Percentiles rank a stretch among this genome's conserved stretches.
These are phyloP conservation scores for Halcyon badia DNA, from an alignment of 2,797 vertebrate genomes.

Conservation along the genomic window DNA sequence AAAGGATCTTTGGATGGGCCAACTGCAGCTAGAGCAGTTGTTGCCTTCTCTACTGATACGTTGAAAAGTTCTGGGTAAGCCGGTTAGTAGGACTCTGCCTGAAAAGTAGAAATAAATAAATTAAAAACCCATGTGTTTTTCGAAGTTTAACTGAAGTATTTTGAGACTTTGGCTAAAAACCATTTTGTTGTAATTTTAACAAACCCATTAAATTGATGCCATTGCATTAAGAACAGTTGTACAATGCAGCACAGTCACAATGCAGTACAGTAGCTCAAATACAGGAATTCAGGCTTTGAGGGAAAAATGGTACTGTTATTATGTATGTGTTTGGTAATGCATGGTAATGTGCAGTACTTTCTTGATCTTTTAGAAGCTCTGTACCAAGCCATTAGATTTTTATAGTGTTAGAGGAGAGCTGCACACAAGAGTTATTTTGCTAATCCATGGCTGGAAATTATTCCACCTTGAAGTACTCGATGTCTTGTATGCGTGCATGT, in stretches of 20 bases:
- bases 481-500: accelerated
- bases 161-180: background rate
- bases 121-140: background rate
- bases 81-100: background rate
- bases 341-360: background rate
- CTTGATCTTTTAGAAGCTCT: background rate
- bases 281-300: background rate
- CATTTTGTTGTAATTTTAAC: background rate
- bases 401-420: background rate
- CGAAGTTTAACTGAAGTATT: background rate
- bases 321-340: background rate
- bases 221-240: background rate
- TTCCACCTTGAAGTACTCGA: background rate
- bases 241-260: background rate
- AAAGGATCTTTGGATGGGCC: background rate
- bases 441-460: background rate
- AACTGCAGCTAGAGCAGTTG: background rate
- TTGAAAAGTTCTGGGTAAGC: background rate
- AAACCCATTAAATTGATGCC: background rate
- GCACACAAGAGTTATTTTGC: background rate
- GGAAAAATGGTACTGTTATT: background rate
- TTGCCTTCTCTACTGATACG: background rate
- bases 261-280: background rate
- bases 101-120: background rate
- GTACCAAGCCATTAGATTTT: background rate